Percentiles rank a stretch among this genome's conserved stretches.
Evolutionary conservation across 2,888 invertebrate genomes (phyloP).

Genomic region (Drosophila eohydei): DNA sequence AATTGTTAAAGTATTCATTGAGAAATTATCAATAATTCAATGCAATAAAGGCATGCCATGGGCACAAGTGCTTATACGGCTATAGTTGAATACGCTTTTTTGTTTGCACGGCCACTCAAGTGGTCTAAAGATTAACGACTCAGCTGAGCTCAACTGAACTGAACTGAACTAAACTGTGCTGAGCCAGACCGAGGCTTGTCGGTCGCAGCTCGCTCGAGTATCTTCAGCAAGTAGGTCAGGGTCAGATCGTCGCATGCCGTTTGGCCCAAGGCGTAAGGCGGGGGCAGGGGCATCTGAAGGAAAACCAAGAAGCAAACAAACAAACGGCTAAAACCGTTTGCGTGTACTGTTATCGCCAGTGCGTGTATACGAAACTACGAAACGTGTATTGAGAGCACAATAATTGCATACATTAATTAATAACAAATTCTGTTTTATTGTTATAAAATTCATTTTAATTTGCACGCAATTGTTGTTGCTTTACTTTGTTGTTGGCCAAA

Average conservation of each 20-base stretch:
- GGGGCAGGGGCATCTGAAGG: constrained; percentile 10
- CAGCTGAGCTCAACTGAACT: constrained; percentile 28
- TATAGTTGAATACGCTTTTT: constrained; percentile 45
- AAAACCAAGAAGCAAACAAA: constrained; percentile 35
- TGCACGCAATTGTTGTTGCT: constrained; percentile 30
- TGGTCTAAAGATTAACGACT: constrained; percentile 67
- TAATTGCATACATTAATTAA: constrained; percentile 64
- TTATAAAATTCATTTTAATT: constrained; percentile 64
- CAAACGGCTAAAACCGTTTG: constrained; percentile 49
- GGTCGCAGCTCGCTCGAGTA: constrained; percentile 42
- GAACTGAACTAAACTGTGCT: constrained; percentile 10
- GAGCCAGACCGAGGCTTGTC: constrained; percentile 28
- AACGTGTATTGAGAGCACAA: constrained; percentile 26
- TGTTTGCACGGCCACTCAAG: constrained; percentile 43
- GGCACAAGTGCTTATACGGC: constrained; percentile 63
- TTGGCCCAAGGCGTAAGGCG: constrained; percentile 20
- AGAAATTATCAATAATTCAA: constrained; percentile 72
- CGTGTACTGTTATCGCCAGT: constrained; percentile 60
- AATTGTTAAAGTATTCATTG: constrained; percentile 70
- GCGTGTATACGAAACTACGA: constrained; percentile 32
- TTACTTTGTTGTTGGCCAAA: constrained; percentile 12
- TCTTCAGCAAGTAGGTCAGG: constrained; percentile 78
- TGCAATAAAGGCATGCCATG: constrained; percentile 47
- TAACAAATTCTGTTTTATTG: constrained; percentile 51
- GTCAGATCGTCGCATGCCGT: constrained; percentile 66